Evolutionary conservation across 2,888 invertebrate genomes (phyloP).

Genomic region (Steinernema carpocapsae): DNA sequence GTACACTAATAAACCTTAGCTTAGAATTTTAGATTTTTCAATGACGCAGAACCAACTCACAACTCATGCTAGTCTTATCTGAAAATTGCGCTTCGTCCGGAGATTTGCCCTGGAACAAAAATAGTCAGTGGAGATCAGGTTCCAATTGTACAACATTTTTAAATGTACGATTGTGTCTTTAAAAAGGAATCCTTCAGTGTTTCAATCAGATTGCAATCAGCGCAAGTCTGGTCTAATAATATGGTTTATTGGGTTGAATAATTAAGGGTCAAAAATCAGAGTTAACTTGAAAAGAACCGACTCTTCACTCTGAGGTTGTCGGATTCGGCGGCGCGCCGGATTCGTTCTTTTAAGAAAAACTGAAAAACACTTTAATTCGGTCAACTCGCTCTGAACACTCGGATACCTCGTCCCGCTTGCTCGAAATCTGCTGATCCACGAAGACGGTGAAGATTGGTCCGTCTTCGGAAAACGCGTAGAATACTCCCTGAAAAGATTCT

Average conservation of each 20-base stretch:
- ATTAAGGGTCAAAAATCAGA: not conserved
- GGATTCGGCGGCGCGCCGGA: conserved; percentile 11
- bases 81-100: no score
- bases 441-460: conserved; percentile 1
- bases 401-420: not conserved
- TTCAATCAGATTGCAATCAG: no score
- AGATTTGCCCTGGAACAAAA: no score
- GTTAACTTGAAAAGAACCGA: no score
- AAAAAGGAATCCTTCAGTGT: no score
- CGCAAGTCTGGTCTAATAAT: no score
- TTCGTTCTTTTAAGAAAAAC: not conserved
- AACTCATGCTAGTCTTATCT: no score
- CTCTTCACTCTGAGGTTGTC: not conserved
- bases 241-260: not conserved
- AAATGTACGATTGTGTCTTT: no score
- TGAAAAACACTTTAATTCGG: not conserved
- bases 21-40: not conserved
- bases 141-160: no score
- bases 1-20: not conserved
- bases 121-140: no score
- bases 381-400: not conserved
- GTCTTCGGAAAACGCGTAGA: not conserved
- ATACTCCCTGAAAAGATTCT: not conserved
- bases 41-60: no score
- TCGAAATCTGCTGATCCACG: conserved; percentile 7